Evolutionary conservation across 2,113 vertebrate genomes (phyloP).

Genomic region (Erythrocercus mccallii): DNA sequence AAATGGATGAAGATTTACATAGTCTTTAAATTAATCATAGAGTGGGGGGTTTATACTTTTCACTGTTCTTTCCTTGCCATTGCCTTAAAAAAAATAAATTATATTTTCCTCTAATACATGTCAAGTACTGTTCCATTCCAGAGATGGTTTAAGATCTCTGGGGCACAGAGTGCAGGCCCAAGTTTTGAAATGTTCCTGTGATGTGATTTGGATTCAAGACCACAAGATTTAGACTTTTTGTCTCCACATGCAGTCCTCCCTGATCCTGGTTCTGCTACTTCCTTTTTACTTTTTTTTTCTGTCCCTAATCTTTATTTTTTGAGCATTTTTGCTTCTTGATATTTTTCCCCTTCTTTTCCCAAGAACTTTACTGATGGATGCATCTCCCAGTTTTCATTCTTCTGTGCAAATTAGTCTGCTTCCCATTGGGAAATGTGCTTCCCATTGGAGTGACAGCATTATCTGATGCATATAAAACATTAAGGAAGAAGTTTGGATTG

Average conservation of each 20-base stretch:
- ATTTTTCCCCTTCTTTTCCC: background rate
- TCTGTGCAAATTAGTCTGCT: background rate
- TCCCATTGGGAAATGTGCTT: background rate
- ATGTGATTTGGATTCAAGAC: background rate
- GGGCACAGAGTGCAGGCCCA: background rate
- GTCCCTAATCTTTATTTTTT: background rate
- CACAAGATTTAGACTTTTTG: background rate
- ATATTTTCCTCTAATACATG: background rate
- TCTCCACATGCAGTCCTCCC: background rate
- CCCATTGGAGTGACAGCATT: background rate
- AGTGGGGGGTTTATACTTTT: accelerated
- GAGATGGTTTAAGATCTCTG: background rate
- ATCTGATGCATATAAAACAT: background rate
- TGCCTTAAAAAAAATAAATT: background rate
- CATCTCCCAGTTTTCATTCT: background rate
- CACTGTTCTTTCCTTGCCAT: background rate
- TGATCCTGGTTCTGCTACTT: background rate
- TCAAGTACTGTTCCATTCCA: background rate
- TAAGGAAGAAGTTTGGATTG: background rate
- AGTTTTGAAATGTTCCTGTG: background rate
- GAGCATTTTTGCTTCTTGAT: background rate
- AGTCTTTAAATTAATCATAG: background rate
- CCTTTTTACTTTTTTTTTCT: background rate
- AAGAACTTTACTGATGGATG: background rate
- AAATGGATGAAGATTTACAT: background rate